Evolutionary conservation across 2,888 invertebrate genomes (phyloP).

Genomic region (Lochmaea capreae): DNA sequence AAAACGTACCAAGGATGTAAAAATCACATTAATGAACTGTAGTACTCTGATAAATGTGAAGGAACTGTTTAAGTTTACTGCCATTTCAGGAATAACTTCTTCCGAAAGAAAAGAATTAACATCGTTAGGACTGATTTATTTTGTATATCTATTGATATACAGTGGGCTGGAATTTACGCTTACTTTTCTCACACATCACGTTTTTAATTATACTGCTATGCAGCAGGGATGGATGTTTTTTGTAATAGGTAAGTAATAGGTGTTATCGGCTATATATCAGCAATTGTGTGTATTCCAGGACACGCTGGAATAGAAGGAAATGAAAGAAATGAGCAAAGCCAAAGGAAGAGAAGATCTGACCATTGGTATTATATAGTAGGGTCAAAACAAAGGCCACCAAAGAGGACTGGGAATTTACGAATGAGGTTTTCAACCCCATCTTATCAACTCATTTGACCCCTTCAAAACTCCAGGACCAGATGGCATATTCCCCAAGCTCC

Average conservation of each 20-base stretch:
- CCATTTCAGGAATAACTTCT: constrained; percentile 73
- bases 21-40: constrained; percentile 66
- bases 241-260: constrained; percentile 76
- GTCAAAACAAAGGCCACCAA: too few relatives aligned
- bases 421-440: too few relatives aligned
- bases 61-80: constrained; percentile 72
- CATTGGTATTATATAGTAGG: too few relatives aligned
- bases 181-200: constrained; percentile 94
- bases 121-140: constrained; percentile 82
- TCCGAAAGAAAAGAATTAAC: constrained; percentile 75
- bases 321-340: too few relatives aligned
- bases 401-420: too few relatives aligned
- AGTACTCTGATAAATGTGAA: constrained; percentile 59
- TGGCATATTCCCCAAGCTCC: too few relatives aligned
- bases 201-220: constrained; percentile 91
- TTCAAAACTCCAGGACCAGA: too few relatives aligned
- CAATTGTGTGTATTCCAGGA: too few relatives aligned
- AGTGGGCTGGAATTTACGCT: constrained; percentile 98
- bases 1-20: constrained; percentile 77
- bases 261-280: background rate
- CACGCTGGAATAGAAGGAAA: too few relatives aligned
- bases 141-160: constrained; percentile 92
- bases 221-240: constrained; percentile 99
- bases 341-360: too few relatives aligned
- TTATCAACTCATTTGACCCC: too few relatives aligned